Percentiles rank a stretch among this genome's conserved stretches.
These are phyloP conservation scores for Drosophila virilis DNA, from an alignment of 1,140 invertebrate genomes.

Conservation along the genomic window DNA sequence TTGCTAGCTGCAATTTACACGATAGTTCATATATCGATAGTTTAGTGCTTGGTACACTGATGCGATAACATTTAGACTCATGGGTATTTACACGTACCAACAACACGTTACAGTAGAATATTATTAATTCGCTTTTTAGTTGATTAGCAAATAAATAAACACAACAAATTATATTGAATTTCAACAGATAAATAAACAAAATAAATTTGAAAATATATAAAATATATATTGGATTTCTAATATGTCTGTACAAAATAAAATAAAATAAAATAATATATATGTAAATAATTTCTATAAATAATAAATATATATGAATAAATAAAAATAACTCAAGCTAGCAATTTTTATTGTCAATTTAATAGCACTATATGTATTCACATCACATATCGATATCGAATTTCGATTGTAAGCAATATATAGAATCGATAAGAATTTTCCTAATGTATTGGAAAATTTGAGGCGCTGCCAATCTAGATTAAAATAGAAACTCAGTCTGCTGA, in stretches of 20 bases:
- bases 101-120: not conserved
- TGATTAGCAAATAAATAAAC: too few relatives aligned
- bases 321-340: too few relatives aligned
- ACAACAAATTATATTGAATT: not conserved
- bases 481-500: slow-evolving; percentile 54
- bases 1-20: not conserved
- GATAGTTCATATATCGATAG: slow-evolving; percentile 17
- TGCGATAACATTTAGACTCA: slow-evolving; percentile 1
- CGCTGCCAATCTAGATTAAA: slow-evolving; percentile 42
- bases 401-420: not conserved
- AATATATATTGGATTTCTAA: too few relatives aligned
- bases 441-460: slow-evolving; percentile 41
- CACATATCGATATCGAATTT: too few relatives aligned
- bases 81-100: not conserved
- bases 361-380: not conserved
- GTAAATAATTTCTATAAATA: not conserved
- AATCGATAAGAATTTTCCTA: slow-evolving; percentile 32
- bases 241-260: too few relatives aligned
- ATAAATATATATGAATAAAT: not conserved
- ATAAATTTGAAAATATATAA: not conserved
- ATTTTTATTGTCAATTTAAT: too few relatives aligned
- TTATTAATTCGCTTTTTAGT: too few relatives aligned
- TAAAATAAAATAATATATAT: not conserved
- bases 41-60: not conserved
- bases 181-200: not conserved